These are phyloP conservation scores for Heteromormyrus szaboi DNA, from an alignment of 2,797 vertebrate species.

Conservation along the genomic window DNA sequence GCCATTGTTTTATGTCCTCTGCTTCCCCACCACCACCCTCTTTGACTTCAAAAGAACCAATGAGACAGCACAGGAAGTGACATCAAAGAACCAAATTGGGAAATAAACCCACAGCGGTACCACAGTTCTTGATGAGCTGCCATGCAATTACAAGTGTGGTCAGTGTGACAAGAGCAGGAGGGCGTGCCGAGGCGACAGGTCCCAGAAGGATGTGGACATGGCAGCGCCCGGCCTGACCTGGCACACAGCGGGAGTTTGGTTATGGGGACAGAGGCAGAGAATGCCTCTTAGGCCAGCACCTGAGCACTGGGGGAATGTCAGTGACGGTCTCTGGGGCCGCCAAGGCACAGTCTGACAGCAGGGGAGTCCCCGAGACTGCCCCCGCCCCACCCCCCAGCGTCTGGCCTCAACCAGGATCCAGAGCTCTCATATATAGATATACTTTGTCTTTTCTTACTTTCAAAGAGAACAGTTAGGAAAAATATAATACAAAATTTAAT, in stretches of 20 bases:
- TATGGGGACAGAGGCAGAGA: not conserved
- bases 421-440: constrained; percentile 40
- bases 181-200: not conserved
- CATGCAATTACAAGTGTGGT: constrained; percentile 59
- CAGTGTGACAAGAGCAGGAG: not conserved
- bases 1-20: constrained; percentile 64
- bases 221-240: not conserved
- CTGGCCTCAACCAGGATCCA: constrained; percentile 52
- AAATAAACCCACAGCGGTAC: constrained; percentile 52
- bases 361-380: constrained; percentile 68
- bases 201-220: not conserved
- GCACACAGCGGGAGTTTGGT: not conserved
- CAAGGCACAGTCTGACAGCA: constrained; percentile 88
- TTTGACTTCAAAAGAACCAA: constrained; percentile 17
- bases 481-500: constrained; percentile 96
- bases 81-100: constrained; percentile 22
- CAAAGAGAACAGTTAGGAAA: constrained; percentile 84
- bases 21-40: constrained; percentile 51
- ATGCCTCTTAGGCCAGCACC: constrained; percentile 17
- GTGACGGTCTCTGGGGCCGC: constrained; percentile 70
- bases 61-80: not conserved
- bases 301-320: constrained; percentile 31
- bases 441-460: constrained; percentile 49
- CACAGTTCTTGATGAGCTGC: constrained; percentile 69
- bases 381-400: constrained; percentile 54